Base-by-base conservation (phyloP, 2,888 invertebrate genomes). In the Meliscaeva auricollis region DNA sequence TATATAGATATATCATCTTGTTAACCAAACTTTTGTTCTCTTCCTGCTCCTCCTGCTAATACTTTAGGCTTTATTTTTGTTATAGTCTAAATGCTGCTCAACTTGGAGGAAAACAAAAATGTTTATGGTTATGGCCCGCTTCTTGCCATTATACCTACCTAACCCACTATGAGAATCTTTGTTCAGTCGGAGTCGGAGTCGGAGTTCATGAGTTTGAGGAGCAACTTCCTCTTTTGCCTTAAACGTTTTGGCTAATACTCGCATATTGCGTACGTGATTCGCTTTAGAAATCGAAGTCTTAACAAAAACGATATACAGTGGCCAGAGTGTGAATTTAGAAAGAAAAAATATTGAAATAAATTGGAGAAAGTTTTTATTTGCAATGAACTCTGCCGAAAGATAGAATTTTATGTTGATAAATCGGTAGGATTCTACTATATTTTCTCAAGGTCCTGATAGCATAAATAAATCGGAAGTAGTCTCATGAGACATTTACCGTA, bases 231-330 rank as follows among this genome's bases (percentile, higher is more conserved):
- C 0, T 38, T 13, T 35, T 58, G 26, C 17, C 15, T n/a, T 44
- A 72, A 72, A 76, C 70, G 62, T 64, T 75, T 64, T 74, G 70
- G 64, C 69, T 79, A 75, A 84, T 74, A 80, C 79, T 76, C 72
- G 75, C 60, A 75, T 75, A 66, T 74, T 84, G 84, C 75, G 79
- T 84, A 84, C 84, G 84, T 84, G 84, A 84, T 84, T 76, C 75
- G 66, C 72, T 72, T 68, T 38, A 72, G 72, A 76, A 79, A 76
- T 75, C 60, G 58, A 38, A 46, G 44, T 38, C 26, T 32, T 38
- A 54, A 52, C 35, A 17, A 54, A 32, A 32, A 15, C 38, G 1
- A 15, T 3, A 2, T 3, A 46, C 20, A 58, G 41, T 35, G 44
- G 52, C 30, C 32, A 35, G 41, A 35, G 0, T 50, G 2, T 5